Base-by-base conservation (phyloP, 2,113 vertebrate species). In the Marcusenius ussheri region DNA sequence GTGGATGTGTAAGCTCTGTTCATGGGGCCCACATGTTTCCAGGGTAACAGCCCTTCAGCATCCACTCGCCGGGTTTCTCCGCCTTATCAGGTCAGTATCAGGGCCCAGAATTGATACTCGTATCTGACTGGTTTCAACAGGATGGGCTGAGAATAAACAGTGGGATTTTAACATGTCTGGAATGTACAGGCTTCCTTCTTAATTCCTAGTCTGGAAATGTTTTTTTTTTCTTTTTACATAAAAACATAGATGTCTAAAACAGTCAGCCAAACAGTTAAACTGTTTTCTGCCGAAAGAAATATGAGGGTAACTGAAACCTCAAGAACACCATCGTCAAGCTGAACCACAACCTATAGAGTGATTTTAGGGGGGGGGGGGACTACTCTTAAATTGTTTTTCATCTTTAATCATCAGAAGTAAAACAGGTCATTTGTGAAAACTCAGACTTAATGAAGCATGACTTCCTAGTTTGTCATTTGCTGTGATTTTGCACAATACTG, bases 71-170 rank as follows among this genome's bases (percentile, higher is more conserved):
- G 17, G 70, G 13, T 39, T 80, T 83, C 86, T 21, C 87, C 19
- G 49, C 77, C 42, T 90, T 90, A 88, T 85, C 87, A 66, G 42
- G 66, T 62, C 53, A 62, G 15, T 88, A 66, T 88, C 53, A 66
- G 35, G 53, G 31, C 56, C 74, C 53, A 88, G 83, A n/a, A 88
- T 88, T 70, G 50, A 62, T 88, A 80, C 80, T 83, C 39, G 4
- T 58, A 50, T 47, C 83, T 53, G 13, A 85, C 90, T 49, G 66
- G 87, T 85, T 88, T 49, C 27, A 49, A 89, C 87, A 66, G 21
- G 90, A 88, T 51, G 51, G 35, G 8, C 90, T 83, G 70, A 50
- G 84, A 80, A 88, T 35, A 90, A 50, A 85, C 62, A 88, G 45
- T 42, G 83, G 47, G 46, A 88, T 74, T 80, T 46, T 87, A n/a